A percentile compares a stretch with the other conserved stretches of the same genome.
Evolutionary conservation across 2,113 vertebrate species (phyloP).

Genomic region (Haliaeetus leucogaster): DNA sequence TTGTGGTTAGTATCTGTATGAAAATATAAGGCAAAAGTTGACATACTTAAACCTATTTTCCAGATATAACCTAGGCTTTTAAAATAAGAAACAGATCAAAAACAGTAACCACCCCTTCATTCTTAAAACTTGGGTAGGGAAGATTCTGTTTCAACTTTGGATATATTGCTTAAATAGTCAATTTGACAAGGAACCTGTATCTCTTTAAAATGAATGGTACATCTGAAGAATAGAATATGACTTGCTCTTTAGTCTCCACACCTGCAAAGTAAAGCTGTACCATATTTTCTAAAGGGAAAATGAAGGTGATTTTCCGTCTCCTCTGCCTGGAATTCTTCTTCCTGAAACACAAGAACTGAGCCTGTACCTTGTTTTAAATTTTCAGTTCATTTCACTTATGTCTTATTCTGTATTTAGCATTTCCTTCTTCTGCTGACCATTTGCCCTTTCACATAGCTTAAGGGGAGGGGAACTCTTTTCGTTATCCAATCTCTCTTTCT

Average conservation of each 20-base stretch:
- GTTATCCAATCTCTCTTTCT: not conserved
- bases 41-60: not conserved
- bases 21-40: not conserved
- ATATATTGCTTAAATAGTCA: not conserved
- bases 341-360: not conserved
- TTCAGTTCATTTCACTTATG: not conserved
- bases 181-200: not conserved
- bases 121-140: not conserved
- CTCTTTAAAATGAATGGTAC: not conserved
- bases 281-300: not conserved
- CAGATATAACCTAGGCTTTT: not conserved
- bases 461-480: not conserved
- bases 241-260: not conserved
- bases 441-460: not conserved
- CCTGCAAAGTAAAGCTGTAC: not conserved
- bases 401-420: not conserved
- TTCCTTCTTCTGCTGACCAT: not conserved
- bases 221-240: not conserved
- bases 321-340: not conserved
- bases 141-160: not conserved
- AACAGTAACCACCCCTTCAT: not conserved
- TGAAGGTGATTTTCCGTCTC: not conserved
- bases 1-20: not conserved
- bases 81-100: not conserved
- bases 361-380: not conserved